Conservation (phyloP, 37 sponge, comb jelly and placozoan species). For the Axinella damicornis region DNA sequence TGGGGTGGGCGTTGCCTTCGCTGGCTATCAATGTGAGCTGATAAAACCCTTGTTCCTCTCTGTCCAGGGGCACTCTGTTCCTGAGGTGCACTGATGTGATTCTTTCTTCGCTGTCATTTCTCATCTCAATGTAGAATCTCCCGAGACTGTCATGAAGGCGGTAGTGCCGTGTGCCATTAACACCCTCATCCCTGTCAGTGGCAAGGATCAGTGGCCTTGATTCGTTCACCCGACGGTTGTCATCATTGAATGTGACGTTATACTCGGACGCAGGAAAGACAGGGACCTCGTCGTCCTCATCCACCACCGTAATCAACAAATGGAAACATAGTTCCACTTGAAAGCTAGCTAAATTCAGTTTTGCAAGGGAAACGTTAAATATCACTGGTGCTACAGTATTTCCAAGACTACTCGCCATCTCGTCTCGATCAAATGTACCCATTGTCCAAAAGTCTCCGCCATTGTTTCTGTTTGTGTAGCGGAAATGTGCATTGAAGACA, state of each 20-base stretch:
- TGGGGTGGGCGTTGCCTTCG: conserved; percentile 26
- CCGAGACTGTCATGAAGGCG: conserved; percentile 7
- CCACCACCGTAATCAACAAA: conserved; percentile 34
- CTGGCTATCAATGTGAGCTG: conserved; percentile 9
- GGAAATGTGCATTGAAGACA: too few species aligned
- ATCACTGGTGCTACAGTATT: conserved; percentile 8
- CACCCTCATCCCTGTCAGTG: conserved; percentile 49
- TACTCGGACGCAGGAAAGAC: conserved; percentile 3
- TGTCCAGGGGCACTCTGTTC: conserved; percentile 11
- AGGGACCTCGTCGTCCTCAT: conserved; percentile 78
- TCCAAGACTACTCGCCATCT: conserved; percentile 8
- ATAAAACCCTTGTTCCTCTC: conserved; percentile 4
- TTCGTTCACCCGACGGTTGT: neutral
- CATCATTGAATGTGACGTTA: neutral
- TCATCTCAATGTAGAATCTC: neutral
- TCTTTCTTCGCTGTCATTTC: neutral
- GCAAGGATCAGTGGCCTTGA: neutral
- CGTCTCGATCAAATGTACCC: conserved; percentile 26
- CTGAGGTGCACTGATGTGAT: neutral
- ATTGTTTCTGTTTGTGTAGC: too few species aligned
- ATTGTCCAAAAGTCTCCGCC: too few species aligned
- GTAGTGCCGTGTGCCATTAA: conserved; percentile 24
- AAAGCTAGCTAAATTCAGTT: neutral
- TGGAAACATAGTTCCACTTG: neutral
- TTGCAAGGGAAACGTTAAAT: neutral